A percentile compares a stretch with the other conserved stretches of the same genome.
Evolutionary conservation across 2,888 invertebrate species (phyloP).

Genomic region (Corbicula japonica): DNA sequence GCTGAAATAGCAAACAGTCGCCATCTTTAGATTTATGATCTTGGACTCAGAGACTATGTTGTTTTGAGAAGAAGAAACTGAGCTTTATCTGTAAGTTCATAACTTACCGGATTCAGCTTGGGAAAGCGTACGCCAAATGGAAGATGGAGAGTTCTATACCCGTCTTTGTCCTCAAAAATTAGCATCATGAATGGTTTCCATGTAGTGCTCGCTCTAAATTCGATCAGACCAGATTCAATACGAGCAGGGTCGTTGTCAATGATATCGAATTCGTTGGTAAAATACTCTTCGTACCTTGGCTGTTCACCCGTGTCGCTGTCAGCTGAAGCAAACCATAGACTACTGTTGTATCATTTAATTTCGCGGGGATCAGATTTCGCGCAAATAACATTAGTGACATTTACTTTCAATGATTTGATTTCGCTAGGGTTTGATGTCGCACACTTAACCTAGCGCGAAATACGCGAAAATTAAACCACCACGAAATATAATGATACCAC

Average conservation of each 20-base stretch:
- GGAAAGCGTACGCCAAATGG: neutral
- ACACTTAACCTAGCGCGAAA: too few relatives aligned
- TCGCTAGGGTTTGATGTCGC: too few relatives aligned
- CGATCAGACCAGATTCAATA: neutral
- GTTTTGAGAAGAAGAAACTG: too few relatives aligned
- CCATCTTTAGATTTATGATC: too few relatives aligned
- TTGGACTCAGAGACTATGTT: too few relatives aligned
- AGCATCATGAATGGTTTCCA: slow-evolving; percentile 13
- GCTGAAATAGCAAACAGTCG: too few relatives aligned
- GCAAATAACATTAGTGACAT: too few relatives aligned
- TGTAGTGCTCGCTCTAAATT: neutral
- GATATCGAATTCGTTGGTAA: neutral
- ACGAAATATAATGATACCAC: too few relatives aligned
- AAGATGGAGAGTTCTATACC: neutral
- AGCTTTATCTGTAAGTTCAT: too few relatives aligned
- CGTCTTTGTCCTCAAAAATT: neutral
- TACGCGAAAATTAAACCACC: too few relatives aligned
- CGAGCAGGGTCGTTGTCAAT: neutral
- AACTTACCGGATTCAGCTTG: neutral
- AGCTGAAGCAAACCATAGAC: neutral
- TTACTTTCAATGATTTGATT: too few relatives aligned
- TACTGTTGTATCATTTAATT: neutral
- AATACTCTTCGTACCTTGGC: neutral
- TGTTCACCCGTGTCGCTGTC: neutral
- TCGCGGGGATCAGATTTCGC: too few relatives aligned